Conservation (phyloP, 92 coral and sea anemone species). For the Anthopleura xanthogrammica region DNA sequence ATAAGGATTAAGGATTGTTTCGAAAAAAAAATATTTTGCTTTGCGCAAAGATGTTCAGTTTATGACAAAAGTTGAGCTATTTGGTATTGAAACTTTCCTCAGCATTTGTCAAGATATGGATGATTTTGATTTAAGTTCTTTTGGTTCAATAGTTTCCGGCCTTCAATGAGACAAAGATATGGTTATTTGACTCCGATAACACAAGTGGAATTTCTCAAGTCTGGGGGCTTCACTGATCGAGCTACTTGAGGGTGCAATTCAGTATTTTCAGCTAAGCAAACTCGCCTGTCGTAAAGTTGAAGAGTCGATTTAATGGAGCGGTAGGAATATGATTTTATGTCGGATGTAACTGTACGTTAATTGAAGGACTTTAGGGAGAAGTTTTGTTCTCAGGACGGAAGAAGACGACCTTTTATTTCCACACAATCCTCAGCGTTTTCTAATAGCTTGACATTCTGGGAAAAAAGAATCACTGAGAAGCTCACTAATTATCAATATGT, state of each 20-base stretch:
- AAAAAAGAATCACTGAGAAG: neutral
- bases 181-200: conserved; percentile 1
- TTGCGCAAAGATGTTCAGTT: neutral
- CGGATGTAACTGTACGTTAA: conserved; percentile 9
- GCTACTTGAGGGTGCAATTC: neutral
- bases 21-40: neutral
- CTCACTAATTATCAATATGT: conserved; percentile 17
- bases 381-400: conserved; percentile 7
- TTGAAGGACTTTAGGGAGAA: conserved; percentile 1
- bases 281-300: neutral
- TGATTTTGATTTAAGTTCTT: conserved; percentile 9
- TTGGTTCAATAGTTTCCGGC: conserved; percentile 8
- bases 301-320: neutral
- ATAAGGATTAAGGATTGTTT: neutral
- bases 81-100: neutral
- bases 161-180: neutral
- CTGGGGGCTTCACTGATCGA: neutral
- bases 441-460: neutral
- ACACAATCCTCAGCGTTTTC: neutral
- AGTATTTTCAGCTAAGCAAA: neutral
- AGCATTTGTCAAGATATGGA: neutral
- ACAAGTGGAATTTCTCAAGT: neutral
- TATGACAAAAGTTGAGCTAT: neutral
- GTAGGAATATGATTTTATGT: neutral
- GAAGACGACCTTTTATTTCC: conserved; percentile 3